Base-by-base conservation (phyloP, 2,888 invertebrate genomes). In the Diadegma fenestrale region DNA sequence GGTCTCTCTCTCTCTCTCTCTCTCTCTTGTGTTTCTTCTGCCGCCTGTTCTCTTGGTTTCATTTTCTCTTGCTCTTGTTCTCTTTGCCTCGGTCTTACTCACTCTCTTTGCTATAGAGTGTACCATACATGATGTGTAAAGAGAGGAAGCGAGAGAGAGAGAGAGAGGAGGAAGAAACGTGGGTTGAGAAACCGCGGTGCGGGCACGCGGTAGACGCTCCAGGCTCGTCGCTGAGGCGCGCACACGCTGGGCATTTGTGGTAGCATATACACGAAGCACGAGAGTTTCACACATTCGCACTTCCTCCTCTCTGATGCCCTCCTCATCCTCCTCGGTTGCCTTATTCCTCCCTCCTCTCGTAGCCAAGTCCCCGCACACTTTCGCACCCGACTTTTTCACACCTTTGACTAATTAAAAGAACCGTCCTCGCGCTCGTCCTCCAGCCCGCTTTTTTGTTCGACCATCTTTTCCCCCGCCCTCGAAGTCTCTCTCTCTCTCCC, bases 381-480 rank as follows among this genome's bases (percentile, higher is more conserved):
- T 89, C 89, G 89, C 90, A 90, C 90, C 80, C 80, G 89, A 89
- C 89, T 90, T 89, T 89, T 92, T 92, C 92, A 89, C 92, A 91
- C 92, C 91, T 91, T 88, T 87, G 90, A 90, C 91, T 91, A 92
- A 92, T 92, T 92, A 92, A 92, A 92, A 91, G 91, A 90, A 88
- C 87, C 90, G 88, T 89, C 89, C 89, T 85, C 88, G 76, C 82
- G 79, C 82, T 82, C 84, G 83, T 80, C 78, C 85, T 51, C 71
- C 81, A 37, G 37, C 71, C 75, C 51, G 75, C 81, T 48, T 82
- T 81, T 86, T 87, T 87, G 22, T 54, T 58, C 58, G 26, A 58
- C 86, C 85, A 54, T 82, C 84, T 82, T 64, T 77, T 80, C 69
- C 41, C 66, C 66, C 48, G 58, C 19, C 12, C 45, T 37, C 71